Conservation (phyloP, 92 coral and sea anemone species). For the Umimayanthus kanabou region DNA sequence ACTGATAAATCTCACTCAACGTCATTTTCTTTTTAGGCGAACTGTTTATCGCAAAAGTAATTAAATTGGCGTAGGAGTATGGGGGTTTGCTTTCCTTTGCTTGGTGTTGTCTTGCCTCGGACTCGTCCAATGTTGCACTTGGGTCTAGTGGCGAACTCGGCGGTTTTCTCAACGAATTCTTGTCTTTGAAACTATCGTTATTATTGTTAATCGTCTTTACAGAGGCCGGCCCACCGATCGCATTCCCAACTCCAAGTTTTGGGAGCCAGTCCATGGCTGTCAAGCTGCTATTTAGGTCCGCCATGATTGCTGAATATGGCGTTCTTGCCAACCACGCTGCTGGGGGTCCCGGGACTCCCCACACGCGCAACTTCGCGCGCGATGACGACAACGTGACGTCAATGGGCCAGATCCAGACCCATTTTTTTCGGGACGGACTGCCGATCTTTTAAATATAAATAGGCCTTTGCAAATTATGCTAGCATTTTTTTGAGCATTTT, state of each 20-base stretch:
- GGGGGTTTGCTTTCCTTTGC: slow-evolving; percentile 98
- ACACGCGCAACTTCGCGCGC: slow-evolving; percentile 49
- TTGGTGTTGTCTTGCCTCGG: slow-evolving; percentile 98
- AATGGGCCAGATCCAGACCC: too few relatives aligned
- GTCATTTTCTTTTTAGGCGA: slow-evolving; percentile 99
- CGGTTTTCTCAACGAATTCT: slow-evolving; percentile 81
- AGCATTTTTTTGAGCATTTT: too few relatives aligned
- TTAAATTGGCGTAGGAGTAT: slow-evolving; percentile 97
- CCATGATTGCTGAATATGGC: slow-evolving; percentile 96
- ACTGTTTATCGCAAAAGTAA: slow-evolving; percentile 97
- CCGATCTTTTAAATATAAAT: too few relatives aligned
- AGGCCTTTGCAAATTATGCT: too few relatives aligned
- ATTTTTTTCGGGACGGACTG: too few relatives aligned
- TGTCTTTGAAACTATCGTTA: slow-evolving; percentile 74
- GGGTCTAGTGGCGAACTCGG: slow-evolving; percentile 99
- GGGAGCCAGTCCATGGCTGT: slow-evolving; percentile 99
- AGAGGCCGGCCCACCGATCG: slow-evolving; percentile 73
- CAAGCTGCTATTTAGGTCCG: slow-evolving; percentile 97
- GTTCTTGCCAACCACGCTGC: slow-evolving; percentile 99
- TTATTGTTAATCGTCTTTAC: slow-evolving; percentile 71
- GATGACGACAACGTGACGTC: slow-evolving; percentile 43
- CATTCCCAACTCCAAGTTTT: slow-evolving; percentile 94
- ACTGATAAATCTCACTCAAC: slow-evolving; percentile 96
- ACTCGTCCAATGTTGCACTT: slow-evolving; percentile 93
- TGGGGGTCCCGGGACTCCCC: slow-evolving; percentile 72